Conservation (phyloP, 1,140 invertebrate genomes). For the Saccostrea cuccullata region DNA sequence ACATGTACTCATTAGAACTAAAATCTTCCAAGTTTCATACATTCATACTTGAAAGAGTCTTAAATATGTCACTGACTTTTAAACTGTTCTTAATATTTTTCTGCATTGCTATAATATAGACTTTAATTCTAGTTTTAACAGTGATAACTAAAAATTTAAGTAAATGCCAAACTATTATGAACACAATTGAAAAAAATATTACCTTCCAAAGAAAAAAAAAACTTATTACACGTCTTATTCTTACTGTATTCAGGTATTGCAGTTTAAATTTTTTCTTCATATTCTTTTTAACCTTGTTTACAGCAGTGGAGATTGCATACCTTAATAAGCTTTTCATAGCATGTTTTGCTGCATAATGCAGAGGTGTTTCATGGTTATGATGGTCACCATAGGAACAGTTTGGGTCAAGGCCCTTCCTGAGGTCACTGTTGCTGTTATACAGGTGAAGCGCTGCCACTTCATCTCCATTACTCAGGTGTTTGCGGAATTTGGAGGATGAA, state of each 20-base stretch:
- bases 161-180: too few species aligned
- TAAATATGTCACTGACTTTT: too few species aligned
- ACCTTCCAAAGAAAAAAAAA: too few species aligned
- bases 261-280: background rate
- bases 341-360: conserved; percentile 85
- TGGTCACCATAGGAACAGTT: conserved; percentile 86
- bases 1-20: background rate
- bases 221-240: too few species aligned
- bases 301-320: conserved; percentile 69
- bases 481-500: conserved; percentile 85
- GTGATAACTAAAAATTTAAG: too few species aligned
- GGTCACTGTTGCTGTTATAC: conserved; percentile 83
- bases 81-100: too few species aligned
- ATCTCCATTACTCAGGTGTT: conserved; percentile 86
- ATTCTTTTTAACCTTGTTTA: background rate
- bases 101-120: too few species aligned
- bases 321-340: conserved; percentile 84
- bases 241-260: too few species aligned
- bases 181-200: too few species aligned
- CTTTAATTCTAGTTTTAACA: too few species aligned
- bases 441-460: conserved; percentile 86
- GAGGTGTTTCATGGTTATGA: conserved; percentile 84
- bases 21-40: too few species aligned
- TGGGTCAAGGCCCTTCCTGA: conserved; percentile 85
- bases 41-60: too few species aligned